Evolutionary conservation across 2,888 invertebrate genomes (phyloP), one percentile per base, ranked within the genome.

Genomic region (Coremacera marginata): DNA sequence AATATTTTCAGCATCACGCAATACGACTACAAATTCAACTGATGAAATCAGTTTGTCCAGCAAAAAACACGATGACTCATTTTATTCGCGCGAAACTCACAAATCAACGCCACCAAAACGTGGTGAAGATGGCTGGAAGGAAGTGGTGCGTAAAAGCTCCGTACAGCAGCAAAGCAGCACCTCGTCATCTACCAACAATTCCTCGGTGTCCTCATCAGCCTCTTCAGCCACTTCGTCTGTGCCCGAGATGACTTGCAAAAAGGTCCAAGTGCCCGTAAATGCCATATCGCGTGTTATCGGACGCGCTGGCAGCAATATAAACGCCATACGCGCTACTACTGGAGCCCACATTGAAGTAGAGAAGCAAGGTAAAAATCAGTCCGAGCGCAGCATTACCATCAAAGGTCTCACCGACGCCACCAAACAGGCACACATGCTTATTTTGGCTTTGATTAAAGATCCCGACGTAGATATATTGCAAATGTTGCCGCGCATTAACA

Each of bases 271-370:
- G 78, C 97, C 98, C 74, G 94, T 97, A 31, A 95, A 95, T 89
- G 98, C 98, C 65, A 98, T 99, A 80, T 98, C 98, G 78, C 93
- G 99, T 75, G 98, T 99, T 72, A 99, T 99, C 86, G 99, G 99
- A 0, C 94, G 99, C 84, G 98, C 96, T 44, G 99, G 99, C 70
- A 96, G 95, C 90, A 99, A 99, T 90, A 98, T 99, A 86, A 99
- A 99, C 90, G 97, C 98, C 14, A 98, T 99, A 87, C 92, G 99
- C 78, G 96, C 96, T 77, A 95, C 97, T 73, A 98, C 99, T 44
- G 98, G 98, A 78, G 99, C 99, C 5, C 97, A 98, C 88, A 99
- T 99, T 87, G 98, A 99, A 90, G 97, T 99, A 34, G 99, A 99
- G 89, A 99, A 99, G 89, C 98, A 98, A 90, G 94, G 94, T 88